A percentile compares a stretch with the other conserved stretches of the same genome.
These are phyloP conservation scores for Tenthredo scrophulariae DNA, from an alignment of 2,888 invertebrate genomes.

Conservation along the genomic window DNA sequence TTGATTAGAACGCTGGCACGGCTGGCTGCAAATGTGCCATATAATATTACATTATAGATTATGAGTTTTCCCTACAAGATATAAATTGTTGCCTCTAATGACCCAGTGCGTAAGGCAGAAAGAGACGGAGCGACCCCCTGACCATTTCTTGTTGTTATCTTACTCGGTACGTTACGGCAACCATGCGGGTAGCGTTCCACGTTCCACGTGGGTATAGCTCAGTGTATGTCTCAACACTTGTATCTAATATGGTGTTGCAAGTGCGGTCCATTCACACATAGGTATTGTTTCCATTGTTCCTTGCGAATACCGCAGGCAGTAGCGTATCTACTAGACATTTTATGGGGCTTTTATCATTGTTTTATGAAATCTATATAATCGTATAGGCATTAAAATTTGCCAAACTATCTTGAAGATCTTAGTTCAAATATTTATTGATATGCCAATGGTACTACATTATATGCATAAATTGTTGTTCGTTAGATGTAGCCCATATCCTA, in stretches of 20 bases:
- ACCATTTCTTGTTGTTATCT: background rate
- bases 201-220: slow-evolving; percentile 3
- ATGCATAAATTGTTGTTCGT: background rate
- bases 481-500: background rate
- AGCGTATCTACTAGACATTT: background rate
- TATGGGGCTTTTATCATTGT: background rate
- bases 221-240: background rate
- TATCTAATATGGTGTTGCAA: background rate
- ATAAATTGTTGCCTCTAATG: background rate
- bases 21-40: background rate
- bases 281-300: background rate
- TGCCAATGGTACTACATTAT: background rate
- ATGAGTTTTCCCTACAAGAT: background rate
- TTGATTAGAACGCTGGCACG: background rate
- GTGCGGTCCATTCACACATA: slow-evolving; percentile 13
- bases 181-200: slow-evolving; percentile 2
- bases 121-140: background rate
- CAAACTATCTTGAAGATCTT: background rate
- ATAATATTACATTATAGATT: background rate
- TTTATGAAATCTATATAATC: background rate
- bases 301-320: background rate
- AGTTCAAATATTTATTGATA: background rate
- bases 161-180: background rate
- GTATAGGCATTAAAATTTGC: background rate
- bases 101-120: background rate